phyloP scores from a whole-genome alignment of 2,113 vertebrate species.

The Marmota monax region DNA sequence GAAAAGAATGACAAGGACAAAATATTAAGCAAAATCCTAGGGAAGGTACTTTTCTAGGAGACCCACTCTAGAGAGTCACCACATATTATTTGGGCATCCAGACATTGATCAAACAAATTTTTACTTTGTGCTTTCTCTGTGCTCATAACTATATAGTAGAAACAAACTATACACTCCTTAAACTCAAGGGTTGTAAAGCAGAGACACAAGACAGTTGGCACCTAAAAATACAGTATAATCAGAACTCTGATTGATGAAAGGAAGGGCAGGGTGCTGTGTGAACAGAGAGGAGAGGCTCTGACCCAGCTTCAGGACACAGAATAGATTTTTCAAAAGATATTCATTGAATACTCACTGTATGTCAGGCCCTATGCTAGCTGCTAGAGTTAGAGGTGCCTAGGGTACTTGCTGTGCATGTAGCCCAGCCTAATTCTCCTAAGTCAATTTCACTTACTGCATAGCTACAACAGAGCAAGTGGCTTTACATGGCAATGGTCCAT shows the following conservation, averaged over 20 bases:
- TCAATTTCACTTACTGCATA: background rate
- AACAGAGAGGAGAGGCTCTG: background rate
- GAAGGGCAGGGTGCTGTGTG: background rate
- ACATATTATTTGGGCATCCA: conserved; percentile 8
- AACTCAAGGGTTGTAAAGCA: background rate
- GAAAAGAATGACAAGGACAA: conserved; percentile 31
- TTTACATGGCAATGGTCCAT: background rate
- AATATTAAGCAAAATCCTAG: conserved; percentile 34
- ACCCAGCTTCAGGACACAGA: background rate
- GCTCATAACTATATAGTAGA: background rate
- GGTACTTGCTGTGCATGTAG: background rate
- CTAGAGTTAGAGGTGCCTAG: background rate
- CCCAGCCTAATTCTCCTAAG: background rate
- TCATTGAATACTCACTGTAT: background rate
- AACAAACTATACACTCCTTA: conserved; percentile 11
- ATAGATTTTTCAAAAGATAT: conserved; percentile 28
- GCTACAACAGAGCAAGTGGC: background rate
- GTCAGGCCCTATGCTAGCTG: background rate
- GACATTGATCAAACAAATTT: conserved; percentile 34
- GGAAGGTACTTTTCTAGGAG: background rate
- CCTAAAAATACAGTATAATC: background rate
- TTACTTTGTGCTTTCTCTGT: conserved; percentile 1
- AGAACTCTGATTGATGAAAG: background rate
- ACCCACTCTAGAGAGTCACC: background rate
- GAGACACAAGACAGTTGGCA: background rate